Base-by-base conservation (phyloP, 2,888 invertebrate species). In the Patella caerulea region DNA sequence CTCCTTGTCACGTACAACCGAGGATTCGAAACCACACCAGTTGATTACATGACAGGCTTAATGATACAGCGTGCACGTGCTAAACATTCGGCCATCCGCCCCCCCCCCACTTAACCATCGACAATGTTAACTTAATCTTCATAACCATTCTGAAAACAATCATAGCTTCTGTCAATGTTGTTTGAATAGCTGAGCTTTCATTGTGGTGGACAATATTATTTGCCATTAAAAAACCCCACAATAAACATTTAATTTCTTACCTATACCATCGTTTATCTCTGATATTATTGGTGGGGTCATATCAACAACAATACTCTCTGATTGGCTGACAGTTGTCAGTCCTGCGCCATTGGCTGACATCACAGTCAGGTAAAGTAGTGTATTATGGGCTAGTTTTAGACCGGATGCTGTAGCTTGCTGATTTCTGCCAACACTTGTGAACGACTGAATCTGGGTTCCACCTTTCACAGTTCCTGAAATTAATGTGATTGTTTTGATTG, bases 291-390 rank as follows among this genome's bases (percentile, higher is more conserved):
- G 87, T 11, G 83, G 82, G 1, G 87, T 87, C 71, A 86, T 76
- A 74, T 87, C 87, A 19, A 86, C 81, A 15, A 79, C 71, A 5
- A 87, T 78, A 5, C 78, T 81, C 14, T 81, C 78, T 0, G 86
- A 85, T 24, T 83, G 78, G 24, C 83, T 78, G 12, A 83, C 79
- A 24, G 82, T 81, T n/a, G 80, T 79, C 19, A 85, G 73, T 7
- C 85, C 86, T 2, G 86, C 84, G 0, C 80, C 80, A 78, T 86
- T 87, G 1, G 83, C 83, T 12, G 86, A 86, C 29, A 85, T 78
- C n/a, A 87, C 86, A 17, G 86, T 86, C 52, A 87, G 75, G 72
- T 82, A 83, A 11, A 87, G 79, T 19, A 77, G 76, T 15, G 84
- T 79, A 70, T 83, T 82, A 75, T 86, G 86, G 11, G 81, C 78